Percentiles rank a stretch among this genome's conserved stretches.
These are phyloP conservation scores for Rhingia rostrata DNA, from an alignment of 2,888 invertebrate genomes.

Conservation along the genomic window DNA sequence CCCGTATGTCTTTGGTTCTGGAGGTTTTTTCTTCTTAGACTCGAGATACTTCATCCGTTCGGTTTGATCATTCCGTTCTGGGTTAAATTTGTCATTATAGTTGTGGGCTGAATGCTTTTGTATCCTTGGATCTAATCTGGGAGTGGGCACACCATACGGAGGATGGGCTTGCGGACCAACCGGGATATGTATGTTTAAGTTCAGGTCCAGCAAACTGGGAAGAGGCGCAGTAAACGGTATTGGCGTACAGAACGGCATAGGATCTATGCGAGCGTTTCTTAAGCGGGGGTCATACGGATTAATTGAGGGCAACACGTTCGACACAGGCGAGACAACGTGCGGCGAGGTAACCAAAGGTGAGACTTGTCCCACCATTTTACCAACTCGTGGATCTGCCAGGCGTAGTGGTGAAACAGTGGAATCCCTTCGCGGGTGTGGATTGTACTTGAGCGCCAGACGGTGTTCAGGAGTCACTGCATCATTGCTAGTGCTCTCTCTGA, in stretches of 20 bases:
- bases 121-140: constrained; percentile 43
- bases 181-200: background rate
- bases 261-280: constrained; percentile 46
- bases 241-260: constrained; percentile 22
- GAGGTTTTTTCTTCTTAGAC: constrained; percentile 76
- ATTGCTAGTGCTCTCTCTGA: background rate
- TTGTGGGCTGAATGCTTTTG: constrained; percentile 31
- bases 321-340: constrained; percentile 36
- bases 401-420: constrained; percentile 12
- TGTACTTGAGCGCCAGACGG: constrained; percentile 83
- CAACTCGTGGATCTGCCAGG: constrained; percentile 62
- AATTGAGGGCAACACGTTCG: constrained; percentile 74
- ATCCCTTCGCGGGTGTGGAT: constrained; percentile 82
- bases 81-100: constrained; percentile 76
- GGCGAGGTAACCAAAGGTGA: constrained; percentile 16
- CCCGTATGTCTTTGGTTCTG: constrained; percentile 78
- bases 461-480: constrained; percentile 15
- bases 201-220: constrained; percentile 49
- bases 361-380: constrained; percentile 14
- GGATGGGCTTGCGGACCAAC: background rate
- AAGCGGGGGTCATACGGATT: constrained; percentile 76
- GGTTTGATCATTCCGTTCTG: constrained; percentile 77
- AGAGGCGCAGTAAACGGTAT: constrained; percentile 32
- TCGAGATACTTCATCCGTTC: constrained; percentile 78
- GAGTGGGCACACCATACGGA: constrained; percentile 1